phyloP scores from a whole-genome alignment of 2,113 vertebrate genomes.

The Panthera uncia region DNA sequence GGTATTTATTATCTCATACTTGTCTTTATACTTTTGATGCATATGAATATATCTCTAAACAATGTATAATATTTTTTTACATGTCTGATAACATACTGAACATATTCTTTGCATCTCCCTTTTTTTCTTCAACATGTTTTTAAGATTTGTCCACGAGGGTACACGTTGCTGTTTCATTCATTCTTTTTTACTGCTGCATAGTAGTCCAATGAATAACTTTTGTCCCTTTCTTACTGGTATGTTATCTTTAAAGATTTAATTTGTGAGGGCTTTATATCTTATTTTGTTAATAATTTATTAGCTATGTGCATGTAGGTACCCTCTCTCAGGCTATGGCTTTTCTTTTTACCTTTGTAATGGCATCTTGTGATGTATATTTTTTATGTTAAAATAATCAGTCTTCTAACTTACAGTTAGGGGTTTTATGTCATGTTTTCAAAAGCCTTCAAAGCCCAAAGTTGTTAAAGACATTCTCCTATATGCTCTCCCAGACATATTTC shows the following conservation, averaged over 20 bases:
- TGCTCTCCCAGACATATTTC: not conserved
- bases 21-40: not conserved
- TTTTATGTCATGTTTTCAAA: not conserved
- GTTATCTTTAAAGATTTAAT: not conserved
- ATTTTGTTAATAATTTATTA: not conserved
- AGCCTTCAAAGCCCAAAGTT: not conserved
- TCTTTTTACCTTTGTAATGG: not conserved
- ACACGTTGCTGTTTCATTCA: not conserved
- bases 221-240: not conserved
- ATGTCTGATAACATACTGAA: not conserved
- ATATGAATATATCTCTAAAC: not conserved
- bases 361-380: not conserved
- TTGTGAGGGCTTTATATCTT: not conserved
- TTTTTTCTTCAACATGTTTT: not conserved
- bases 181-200: not conserved
- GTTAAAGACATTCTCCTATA: not conserved
- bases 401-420: not conserved
- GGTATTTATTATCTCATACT: not conserved
- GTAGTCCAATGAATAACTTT: not conserved
- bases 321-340: not conserved
- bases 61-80: not conserved
- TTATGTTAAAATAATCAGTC: not conserved
- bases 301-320: not conserved
- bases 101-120: not conserved
- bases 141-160: not conserved